phyloP scores from a whole-genome alignment of 2,888 invertebrate species.

The Drosophila anomalipes region DNA sequence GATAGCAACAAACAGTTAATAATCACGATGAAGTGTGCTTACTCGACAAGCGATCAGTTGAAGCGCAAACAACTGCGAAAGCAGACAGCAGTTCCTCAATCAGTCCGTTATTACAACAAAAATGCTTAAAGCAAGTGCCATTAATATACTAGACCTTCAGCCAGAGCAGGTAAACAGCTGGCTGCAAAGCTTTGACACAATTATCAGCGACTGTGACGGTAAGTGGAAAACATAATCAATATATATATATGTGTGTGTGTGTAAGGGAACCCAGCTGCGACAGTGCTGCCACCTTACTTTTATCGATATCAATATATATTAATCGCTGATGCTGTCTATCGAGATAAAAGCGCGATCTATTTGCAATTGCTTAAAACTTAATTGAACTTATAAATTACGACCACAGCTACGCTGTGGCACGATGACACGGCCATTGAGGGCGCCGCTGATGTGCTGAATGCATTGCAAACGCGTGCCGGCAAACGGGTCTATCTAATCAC shows the following conservation, averaged over 20 bases:
- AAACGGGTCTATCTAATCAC: conserved; percentile 95
- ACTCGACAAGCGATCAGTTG: conserved; percentile 35
- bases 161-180: conserved; percentile 88
- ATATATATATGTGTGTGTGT: not conserved
- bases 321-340: not conserved
- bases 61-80: conserved; percentile 7
- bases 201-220: conserved; percentile 95
- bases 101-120: conserved; percentile 22
- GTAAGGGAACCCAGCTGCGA: not conserved
- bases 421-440: conserved; percentile 89
- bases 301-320: conserved; percentile 15
- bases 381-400: not conserved
- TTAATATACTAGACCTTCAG: conserved; percentile 87
- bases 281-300: conserved; percentile 25
- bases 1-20: conserved; percentile 25
- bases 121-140: conserved; percentile 83
- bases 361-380: not conserved
- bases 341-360: not conserved
- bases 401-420: conserved; percentile 91
- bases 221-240: conserved; percentile 66
- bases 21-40: conserved; percentile 29
- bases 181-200: conserved; percentile 91
- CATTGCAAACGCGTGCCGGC: conserved; percentile 89
- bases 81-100: conserved; percentile 25
- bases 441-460: conserved; percentile 89